phyloP scores from a whole-genome alignment of 2,888 invertebrate genomes.

The Orthosia gracilis region DNA sequence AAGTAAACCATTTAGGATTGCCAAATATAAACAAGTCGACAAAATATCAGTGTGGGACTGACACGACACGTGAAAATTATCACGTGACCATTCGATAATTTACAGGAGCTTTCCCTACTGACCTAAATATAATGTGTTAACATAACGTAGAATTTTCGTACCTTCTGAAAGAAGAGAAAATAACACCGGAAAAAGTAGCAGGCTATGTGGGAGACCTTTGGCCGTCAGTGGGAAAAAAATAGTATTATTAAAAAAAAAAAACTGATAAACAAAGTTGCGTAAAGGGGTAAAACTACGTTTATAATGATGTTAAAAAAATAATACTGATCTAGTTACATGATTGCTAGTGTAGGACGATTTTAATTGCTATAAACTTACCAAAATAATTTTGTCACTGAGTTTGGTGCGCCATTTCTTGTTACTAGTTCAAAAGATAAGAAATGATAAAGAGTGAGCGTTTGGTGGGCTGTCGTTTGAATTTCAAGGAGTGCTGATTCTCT shows the following conservation, averaged over 20 bases:
- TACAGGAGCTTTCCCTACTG: not conserved
- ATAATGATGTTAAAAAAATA: no score
- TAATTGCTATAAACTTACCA: not conserved
- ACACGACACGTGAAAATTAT: slow-evolving; percentile 1
- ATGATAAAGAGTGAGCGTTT: no score
- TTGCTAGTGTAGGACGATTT: not conserved
- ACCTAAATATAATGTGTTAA: no score
- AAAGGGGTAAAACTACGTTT: not conserved
- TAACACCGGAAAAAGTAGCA: no score
- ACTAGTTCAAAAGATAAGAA: not conserved
- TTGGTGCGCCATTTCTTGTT: not conserved
- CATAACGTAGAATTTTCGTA: no score
- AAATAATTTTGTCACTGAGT: no score
- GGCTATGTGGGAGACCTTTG: no score
- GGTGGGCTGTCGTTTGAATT: no score
- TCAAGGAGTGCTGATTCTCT: no score
- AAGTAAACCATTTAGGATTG: not conserved
- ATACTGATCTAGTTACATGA: not conserved
- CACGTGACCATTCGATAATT: slow-evolving; percentile 30
- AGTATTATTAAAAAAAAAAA: no score
- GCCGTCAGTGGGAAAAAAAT: no score
- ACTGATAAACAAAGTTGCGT: not conserved
- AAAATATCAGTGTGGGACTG: slow-evolving; percentile 13
- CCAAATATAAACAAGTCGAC: slow-evolving; percentile 22
- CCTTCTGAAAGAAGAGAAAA: no score